Percentiles rank a stretch among this genome's conserved stretches.
Conservation (phyloP, 2,113 vertebrate species). For the Paralichthys olivaceus region DNA sequence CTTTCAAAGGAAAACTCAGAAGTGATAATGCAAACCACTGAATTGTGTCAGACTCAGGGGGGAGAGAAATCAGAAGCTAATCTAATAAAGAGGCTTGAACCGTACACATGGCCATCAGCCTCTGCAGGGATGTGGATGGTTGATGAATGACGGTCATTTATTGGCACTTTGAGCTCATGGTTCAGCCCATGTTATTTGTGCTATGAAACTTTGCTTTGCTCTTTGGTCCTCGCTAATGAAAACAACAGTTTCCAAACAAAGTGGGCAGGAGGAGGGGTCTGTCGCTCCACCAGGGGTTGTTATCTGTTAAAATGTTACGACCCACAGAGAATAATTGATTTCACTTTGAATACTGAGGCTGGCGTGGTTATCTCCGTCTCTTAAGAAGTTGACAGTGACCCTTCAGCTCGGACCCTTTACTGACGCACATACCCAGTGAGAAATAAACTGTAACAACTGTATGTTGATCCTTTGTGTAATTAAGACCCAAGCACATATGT, state of each 20-base stretch:
- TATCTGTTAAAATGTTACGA: conserved; percentile 60
- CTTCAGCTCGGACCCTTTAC: neutral
- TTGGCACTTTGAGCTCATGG: conserved; percentile 5
- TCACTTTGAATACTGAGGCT: conserved; percentile 34
- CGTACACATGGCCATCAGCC: conserved; percentile 30
- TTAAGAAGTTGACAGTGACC: no score
- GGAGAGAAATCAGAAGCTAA: conserved; percentile 63
- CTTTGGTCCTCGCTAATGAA: conserved; percentile 41
- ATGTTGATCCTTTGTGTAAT: neutral
- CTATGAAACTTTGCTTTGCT: conserved; percentile 49
- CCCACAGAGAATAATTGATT: conserved; percentile 50
- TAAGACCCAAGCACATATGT: neutral
- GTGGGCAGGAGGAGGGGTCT: conserved; percentile 7
- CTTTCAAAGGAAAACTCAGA: conserved; percentile 46
- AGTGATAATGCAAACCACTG: conserved; percentile 53
- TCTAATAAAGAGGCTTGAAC: conserved; percentile 60
- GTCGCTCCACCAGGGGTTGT: conserved; percentile 35
- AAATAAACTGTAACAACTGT: conserved; percentile 1
- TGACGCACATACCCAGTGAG: conserved; percentile 3
- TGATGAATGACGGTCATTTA: conserved; percentile 45
- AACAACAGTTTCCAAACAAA: conserved; percentile 55
- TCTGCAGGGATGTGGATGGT: conserved; percentile 9
- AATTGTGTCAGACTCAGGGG: conserved; percentile 44
- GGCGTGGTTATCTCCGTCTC: neutral
- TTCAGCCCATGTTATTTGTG: conserved; percentile 5